A percentile compares a stretch with the other conserved stretches of the same genome.
phyloP scores from a whole-genome alignment of 1,140 invertebrate species.

The Trachymyrmex septentrionalis region DNA sequence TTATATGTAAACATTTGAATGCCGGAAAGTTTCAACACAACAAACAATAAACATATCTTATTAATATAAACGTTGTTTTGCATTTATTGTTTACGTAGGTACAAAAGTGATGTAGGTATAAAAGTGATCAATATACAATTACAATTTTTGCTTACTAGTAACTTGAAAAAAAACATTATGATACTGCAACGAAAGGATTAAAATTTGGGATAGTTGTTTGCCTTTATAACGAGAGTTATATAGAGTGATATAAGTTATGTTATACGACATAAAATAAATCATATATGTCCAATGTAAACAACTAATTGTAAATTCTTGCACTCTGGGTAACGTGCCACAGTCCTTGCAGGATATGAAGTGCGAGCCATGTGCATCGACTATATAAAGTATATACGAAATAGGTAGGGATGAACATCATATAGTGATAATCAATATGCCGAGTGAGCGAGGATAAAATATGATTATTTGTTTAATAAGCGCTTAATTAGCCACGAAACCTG shows the following conservation, averaged over 20 bases:
- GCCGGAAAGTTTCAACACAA: neutral
- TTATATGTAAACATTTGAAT: neutral
- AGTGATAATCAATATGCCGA: slow-evolving; percentile 49
- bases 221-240: neutral
- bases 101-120: too few species aligned
- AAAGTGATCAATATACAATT: neutral
- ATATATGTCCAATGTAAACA: neutral
- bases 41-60: neutral
- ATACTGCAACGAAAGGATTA: neutral
- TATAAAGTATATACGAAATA: slow-evolving; percentile 64
- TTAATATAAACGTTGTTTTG: neutral
- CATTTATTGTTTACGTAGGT: neutral
- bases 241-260: neutral
- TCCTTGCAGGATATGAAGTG: slow-evolving; percentile 79
- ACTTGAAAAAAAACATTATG: neutral
- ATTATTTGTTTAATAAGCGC: slow-evolving; percentile 31
- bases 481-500: slow-evolving; percentile 20
- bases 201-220: neutral
- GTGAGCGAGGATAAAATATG: slow-evolving; percentile 68
- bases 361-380: slow-evolving; percentile 78
- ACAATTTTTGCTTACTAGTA: neutral
- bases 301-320: neutral
- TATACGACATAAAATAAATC: neutral
- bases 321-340: slow-evolving; percentile 78
- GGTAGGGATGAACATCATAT: slow-evolving; percentile 52